phyloP scores from a whole-genome alignment of 2,888 invertebrate genomes.

The Polia nebulosa region DNA sequence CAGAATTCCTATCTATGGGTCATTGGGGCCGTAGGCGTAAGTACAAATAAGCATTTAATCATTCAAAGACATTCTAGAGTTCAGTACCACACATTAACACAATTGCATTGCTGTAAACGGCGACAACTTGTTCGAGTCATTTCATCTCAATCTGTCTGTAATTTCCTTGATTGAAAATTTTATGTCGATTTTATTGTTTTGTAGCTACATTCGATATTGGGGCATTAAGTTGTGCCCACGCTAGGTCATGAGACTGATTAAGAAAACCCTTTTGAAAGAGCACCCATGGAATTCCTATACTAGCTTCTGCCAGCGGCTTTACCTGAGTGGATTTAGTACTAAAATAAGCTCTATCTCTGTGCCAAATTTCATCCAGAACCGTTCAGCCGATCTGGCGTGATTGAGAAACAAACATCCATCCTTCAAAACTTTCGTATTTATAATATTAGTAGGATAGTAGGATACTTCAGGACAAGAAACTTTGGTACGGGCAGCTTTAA shows the following conservation, averaged over 20 bases:
- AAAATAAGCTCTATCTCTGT: too few relatives aligned
- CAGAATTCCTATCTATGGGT: too few relatives aligned
- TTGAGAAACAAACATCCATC: too few relatives aligned
- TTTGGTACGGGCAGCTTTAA: neutral
- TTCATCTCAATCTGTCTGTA: conserved; percentile 5
- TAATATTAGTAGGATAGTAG: too few relatives aligned
- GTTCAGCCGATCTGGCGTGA: too few relatives aligned
- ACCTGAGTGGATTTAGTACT: too few relatives aligned
- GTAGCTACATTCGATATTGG: conserved; percentile 2
- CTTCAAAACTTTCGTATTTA: too few relatives aligned
- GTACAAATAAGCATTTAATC: neutral
- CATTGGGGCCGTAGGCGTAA: neutral
- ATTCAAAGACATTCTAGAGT: neutral
- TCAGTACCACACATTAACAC: neutral
- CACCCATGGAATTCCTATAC: too few relatives aligned
- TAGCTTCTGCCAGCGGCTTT: too few relatives aligned
- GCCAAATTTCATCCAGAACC: too few relatives aligned
- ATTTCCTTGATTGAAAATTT: conserved; percentile 19
- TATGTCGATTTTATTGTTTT: conserved; percentile 35
- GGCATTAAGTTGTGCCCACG: neutral
- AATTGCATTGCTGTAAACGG: neutral
- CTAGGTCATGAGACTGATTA: neutral
- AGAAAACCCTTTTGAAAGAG: neutral
- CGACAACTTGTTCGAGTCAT: neutral
- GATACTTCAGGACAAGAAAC: too few relatives aligned